Conservation (phyloP, 1,140 invertebrate genomes). For the Polypedilum vanderplanki region DNA sequence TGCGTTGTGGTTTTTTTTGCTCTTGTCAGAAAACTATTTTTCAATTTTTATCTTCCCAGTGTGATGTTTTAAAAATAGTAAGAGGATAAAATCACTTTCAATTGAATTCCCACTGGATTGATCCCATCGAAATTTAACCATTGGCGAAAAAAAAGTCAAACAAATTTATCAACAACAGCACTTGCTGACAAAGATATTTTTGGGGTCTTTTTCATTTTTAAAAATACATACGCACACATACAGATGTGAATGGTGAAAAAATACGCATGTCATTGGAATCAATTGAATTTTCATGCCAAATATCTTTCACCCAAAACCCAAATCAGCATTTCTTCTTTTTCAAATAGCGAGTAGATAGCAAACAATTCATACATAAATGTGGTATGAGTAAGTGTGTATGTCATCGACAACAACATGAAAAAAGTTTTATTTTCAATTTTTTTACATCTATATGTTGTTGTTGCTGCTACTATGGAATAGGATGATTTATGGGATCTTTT, state of each 20-base stretch:
- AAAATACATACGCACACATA: neutral
- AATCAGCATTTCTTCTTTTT: neutral
- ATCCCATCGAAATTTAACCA: neutral
- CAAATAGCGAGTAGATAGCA: neutral
- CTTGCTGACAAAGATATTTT: constrained; percentile 15
- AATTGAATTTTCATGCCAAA: constrained; percentile 28
- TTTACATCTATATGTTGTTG: neutral
- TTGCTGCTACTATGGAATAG: neutral
- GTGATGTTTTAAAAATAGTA: too few species aligned
- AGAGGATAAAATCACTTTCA: neutral
- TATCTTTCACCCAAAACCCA: neutral
- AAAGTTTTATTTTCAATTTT: constrained; percentile 15
- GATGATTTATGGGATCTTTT: constrained; percentile 23
- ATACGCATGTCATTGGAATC: constrained; percentile 13
- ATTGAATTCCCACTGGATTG: neutral
- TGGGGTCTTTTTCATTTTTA: neutral
- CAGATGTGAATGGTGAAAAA: neutral
- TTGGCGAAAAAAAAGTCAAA: neutral
- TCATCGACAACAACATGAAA: constrained; percentile 8
- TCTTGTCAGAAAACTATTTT: too few species aligned
- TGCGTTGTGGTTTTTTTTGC: too few species aligned
- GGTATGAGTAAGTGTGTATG: neutral
- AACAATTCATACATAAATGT: neutral
- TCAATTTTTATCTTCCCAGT: too few species aligned
- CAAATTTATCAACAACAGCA: constrained; percentile 10